Evolutionary conservation across 2,888 invertebrate genomes (phyloP), one percentile per base, ranked within the genome.

Genomic region (Labia minor): DNA sequence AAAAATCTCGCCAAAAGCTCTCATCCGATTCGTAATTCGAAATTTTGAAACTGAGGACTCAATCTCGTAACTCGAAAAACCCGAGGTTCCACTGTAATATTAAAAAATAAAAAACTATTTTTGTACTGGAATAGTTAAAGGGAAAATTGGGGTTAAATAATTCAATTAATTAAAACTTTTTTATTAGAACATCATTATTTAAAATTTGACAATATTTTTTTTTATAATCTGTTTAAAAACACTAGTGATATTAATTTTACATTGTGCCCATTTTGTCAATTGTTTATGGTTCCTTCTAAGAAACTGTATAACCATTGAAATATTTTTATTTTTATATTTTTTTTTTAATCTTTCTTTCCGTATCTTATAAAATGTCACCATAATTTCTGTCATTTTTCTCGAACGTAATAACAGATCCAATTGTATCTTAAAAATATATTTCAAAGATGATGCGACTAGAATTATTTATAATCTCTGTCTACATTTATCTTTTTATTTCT

Each of bases 381-480:
- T 26, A 3, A 26, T n/a, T n/a, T 26, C 26, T 6, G 26, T 26
- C 26, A 26, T 26, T 6, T 26, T 3, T 26, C 26, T 26, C 26
- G 26, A 6, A 8, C 26, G 26, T 6, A 26, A 26, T 26, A 8
- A 26, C 26, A 26, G 26, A 26, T 6, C 8, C 26, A 49, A 8
- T 49, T 49, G n/a, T 49, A 49, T 49, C 49, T 49, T 49, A 49
- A 49, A 49, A 49, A 49, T 49, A 49, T 49, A 49, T 49, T 49
- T 49, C 14, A 49, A 49, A 49, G 49, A 49, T 49, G 3, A 49
- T 16, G 49, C 49, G 49, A 10, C 49, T 49, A 49, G 49, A 49
- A 49, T 49, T 49, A 49, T 49, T 49, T 49, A 11, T 49, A 10
- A n/a, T 49, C 3, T 49, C 26, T 8, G 26, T 26, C 26, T 26